Percentiles rank a stretch among this genome's conserved stretches.
Evolutionary conservation across 2,797 vertebrate species (phyloP).

Genomic region (Etheostoma perlongum): DNA sequence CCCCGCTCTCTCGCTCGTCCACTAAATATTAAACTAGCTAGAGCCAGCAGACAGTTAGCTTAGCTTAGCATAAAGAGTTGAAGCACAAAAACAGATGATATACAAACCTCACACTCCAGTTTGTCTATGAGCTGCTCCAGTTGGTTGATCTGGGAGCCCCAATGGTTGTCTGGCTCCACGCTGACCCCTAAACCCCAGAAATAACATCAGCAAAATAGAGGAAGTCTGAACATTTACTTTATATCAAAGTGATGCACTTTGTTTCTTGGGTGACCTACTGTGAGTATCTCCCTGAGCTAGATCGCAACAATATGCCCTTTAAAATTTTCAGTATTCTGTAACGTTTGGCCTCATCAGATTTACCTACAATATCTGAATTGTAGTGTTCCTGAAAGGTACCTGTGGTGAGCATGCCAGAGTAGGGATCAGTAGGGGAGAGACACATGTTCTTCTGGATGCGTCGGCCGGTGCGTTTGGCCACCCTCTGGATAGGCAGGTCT

Average conservation of each 20-base stretch:
- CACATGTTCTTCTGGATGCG: constrained; percentile 88
- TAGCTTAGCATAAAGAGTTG: constrained; percentile 1
- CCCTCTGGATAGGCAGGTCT: constrained; percentile 74
- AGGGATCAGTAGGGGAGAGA: constrained; percentile 89
- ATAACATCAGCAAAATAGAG: constrained; percentile 39
- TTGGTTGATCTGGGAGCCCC: constrained; percentile 91
- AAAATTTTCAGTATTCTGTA: background rate
- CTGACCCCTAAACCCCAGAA: constrained; percentile 81
- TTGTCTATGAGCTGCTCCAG: constrained; percentile 93
- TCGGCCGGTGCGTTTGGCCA: constrained; percentile 84
- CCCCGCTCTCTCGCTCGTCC: too few species aligned
- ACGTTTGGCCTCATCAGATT: background rate
- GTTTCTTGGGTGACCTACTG: background rate
- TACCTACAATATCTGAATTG: background rate
- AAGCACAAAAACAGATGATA: background rate
- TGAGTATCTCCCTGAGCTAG: background rate
- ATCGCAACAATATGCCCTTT: background rate
- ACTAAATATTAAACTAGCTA: background rate
- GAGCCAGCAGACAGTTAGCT: background rate
- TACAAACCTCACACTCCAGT: constrained; percentile 91
- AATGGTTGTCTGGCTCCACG: constrained; percentile 89
- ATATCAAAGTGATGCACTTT: background rate
- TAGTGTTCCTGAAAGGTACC: constrained; percentile 74
- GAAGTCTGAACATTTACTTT: background rate
- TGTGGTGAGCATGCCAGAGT: constrained; percentile 90